Conservation (phyloP, 2,113 vertebrate species). For the Engraulis encrasicolus region DNA sequence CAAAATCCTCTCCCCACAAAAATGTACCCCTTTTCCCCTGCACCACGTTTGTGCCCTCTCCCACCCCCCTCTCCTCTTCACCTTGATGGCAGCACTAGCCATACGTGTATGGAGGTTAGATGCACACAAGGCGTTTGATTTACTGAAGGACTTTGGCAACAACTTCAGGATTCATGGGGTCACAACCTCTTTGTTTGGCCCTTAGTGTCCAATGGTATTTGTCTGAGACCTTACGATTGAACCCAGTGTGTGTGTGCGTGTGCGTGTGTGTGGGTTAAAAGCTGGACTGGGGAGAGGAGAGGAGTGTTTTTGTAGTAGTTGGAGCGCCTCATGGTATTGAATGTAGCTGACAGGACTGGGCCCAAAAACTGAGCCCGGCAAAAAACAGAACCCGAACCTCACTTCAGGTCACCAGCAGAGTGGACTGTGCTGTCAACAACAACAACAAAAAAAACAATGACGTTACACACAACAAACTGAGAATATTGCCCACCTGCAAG, state of each 20-base stretch:
- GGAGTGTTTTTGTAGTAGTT: slow-evolving; percentile 61
- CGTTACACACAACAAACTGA: slow-evolving; percentile 71
- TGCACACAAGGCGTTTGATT: neutral
- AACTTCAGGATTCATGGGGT: slow-evolving; percentile 7
- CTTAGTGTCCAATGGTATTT: neutral
- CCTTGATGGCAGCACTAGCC: slow-evolving; percentile 11
- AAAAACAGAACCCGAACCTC: slow-evolving; percentile 66
- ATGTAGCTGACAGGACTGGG: slow-evolving; percentile 80
- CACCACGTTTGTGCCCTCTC: neutral
- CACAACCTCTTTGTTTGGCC: neutral
- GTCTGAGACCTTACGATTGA: neutral
- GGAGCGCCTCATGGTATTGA: slow-evolving; percentile 78
- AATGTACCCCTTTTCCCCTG: neutral
- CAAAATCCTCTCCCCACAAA: neutral
- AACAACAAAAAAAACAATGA: slow-evolving; percentile 65
- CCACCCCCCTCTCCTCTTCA: neutral
- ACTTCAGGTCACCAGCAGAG: slow-evolving; percentile 82
- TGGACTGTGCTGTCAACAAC: slow-evolving; percentile 71
- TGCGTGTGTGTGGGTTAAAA: slow-evolving; percentile 54
- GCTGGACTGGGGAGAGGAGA: slow-evolving; percentile 52
- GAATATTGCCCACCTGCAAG: slow-evolving; percentile 74
- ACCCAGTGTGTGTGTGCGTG: neutral
- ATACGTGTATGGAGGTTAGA: slow-evolving; percentile 23
- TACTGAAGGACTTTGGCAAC: neutral
- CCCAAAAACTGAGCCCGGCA: slow-evolving; percentile 66